Conservation (phyloP, 2,888 invertebrate genomes). For the Thecophora atra region DNA sequence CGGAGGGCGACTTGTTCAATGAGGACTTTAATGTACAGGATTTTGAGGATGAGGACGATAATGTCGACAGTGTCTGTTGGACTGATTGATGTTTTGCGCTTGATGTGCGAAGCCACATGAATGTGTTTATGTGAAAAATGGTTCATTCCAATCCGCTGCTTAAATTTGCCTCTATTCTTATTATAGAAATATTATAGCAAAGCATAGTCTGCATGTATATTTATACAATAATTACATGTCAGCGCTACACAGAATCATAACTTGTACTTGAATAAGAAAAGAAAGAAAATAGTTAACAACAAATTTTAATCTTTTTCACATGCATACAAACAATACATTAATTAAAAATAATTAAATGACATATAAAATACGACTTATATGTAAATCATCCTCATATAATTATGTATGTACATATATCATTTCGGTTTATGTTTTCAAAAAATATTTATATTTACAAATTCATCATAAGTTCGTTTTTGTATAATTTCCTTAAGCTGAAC, state of each 20-base stretch:
- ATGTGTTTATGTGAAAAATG: background rate
- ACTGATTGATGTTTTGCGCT: constrained; percentile 50
- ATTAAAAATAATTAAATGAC: background rate
- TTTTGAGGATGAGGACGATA: constrained; percentile 54
- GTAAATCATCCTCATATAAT: background rate
- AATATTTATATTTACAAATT: background rate
- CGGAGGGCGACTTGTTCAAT: constrained; percentile 63
- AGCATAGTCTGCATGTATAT: constrained; percentile 35
- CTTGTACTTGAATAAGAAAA: background rate
- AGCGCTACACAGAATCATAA: background rate
- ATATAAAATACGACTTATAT: constrained; percentile 1
- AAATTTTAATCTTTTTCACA: too few species aligned
- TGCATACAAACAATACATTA: too few species aligned
- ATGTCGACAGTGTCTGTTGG: constrained; percentile 55
- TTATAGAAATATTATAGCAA: background rate
- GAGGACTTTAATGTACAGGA: constrained; percentile 62
- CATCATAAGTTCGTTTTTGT: too few species aligned
- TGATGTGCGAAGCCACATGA: background rate
- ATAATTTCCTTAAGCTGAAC: background rate
- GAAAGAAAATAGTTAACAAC: background rate
- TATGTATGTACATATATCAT: too few species aligned
- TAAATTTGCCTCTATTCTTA: constrained; percentile 38
- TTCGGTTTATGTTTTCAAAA: too few species aligned
- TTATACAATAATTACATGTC: constrained; percentile 23
- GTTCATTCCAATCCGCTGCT: constrained; percentile 29